Evolutionary conservation across 2,888 invertebrate species (phyloP), one percentile per base, ranked within the genome.

Genomic region (Tanypteryx hageni): DNA sequence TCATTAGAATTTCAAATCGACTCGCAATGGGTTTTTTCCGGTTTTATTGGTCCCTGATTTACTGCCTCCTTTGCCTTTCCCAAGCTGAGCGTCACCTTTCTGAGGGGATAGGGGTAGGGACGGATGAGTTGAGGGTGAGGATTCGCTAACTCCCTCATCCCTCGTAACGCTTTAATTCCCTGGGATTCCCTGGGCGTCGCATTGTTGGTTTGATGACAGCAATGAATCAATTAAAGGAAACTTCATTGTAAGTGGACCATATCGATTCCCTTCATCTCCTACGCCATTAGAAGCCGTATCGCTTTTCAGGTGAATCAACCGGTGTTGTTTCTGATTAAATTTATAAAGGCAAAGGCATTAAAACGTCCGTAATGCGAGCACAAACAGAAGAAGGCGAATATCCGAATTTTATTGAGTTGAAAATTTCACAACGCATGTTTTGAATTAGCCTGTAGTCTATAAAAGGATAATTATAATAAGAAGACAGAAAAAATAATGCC

Each of bases 1-100:
- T 76, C 76, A 76, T 76, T 76, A 76, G 76, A 76, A 76, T 76
- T 76, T 76, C 76, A 76, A 76, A 76, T 76, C 11, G 76, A 22
- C 27, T 76, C 22, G 9, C n/a, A 18, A 68, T 68, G 68, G 76
- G 22, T 76, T 76, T 76, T 76, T 76, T 76, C 76, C 22, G 76
- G 76, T 76, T 76, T 76, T 76, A 76, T 76, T 76, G 76, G 18
- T 8, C 11, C 13, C 76, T 76, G 76, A 76, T 76, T 76, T 76
- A 76, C 76, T 76, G 76, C 76, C 76, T 76, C 76, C 76, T 22
- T 44, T 13, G 76, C 22, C 27, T 76, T 76, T 76, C 76, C 76
- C 76, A 27, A 13, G 76, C 22, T 5, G 22, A 76, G 11, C 76
- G 76, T 76, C 76, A 76, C 76, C 76, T 22, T 44, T 44, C 44